A percentile compares a stretch with the other conserved stretches of the same genome.
phyloP scores from a whole-genome alignment of 2,888 invertebrate genomes.

The Conops quadrifasciatus region DNA sequence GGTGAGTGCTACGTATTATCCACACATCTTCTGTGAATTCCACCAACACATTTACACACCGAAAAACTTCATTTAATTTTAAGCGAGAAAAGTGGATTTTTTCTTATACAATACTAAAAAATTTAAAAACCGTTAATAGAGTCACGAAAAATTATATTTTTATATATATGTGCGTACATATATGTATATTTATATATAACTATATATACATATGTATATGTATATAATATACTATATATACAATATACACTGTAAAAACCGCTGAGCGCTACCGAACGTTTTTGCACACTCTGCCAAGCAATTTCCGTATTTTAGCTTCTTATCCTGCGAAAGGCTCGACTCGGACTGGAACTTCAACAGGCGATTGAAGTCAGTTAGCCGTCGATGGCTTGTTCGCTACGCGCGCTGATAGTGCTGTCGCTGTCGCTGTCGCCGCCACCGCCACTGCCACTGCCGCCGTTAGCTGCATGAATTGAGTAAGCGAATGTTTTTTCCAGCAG shows the following conservation, averaged over 20 bases:
- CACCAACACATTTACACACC: too few relatives aligned
- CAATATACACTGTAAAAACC: constrained; percentile 16
- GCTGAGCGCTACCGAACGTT: constrained; percentile 22
- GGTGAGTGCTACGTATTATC: too few relatives aligned
- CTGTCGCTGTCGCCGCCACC: not conserved
- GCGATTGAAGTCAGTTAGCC: constrained; percentile 23
- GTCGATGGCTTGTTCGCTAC: not conserved
- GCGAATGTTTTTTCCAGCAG: constrained; percentile 29
- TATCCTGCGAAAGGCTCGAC: constrained; percentile 42
- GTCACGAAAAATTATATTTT: too few relatives aligned
- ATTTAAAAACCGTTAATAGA: too few relatives aligned
- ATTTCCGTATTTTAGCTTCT: constrained; percentile 38
- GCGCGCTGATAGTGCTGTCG: constrained; percentile 1
- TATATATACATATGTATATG: not conserved
- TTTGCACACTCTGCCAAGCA: constrained; percentile 5
- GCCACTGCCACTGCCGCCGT: constrained; percentile 3
- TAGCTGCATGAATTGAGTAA: not conserved
- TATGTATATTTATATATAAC: too few relatives aligned
- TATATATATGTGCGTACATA: too few relatives aligned
- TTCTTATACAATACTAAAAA: too few relatives aligned
- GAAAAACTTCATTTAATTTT: not conserved
- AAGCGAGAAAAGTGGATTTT: too few relatives aligned
- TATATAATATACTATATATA: not conserved
- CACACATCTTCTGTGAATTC: too few relatives aligned
- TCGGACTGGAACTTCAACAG: constrained; percentile 38